A percentile compares a stretch with the other conserved stretches of the same genome.
Conservation (phyloP, 2,113 vertebrate genomes). For the Rhinichthys klamathensis region DNA sequence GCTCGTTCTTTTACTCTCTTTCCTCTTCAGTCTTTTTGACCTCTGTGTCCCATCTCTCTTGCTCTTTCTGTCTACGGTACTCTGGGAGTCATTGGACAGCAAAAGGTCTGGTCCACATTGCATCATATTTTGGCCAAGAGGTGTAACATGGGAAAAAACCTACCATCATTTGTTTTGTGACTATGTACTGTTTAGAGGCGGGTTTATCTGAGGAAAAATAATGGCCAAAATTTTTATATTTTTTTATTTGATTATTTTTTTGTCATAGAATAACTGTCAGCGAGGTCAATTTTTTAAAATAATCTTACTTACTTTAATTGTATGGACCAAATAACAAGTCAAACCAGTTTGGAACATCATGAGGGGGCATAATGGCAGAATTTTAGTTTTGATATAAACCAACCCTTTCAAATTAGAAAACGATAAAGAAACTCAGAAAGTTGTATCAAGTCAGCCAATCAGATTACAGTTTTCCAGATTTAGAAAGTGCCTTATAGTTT, state of each 20-base stretch:
- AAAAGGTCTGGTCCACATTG: neutral
- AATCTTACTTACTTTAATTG: neutral
- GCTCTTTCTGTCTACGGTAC: neutral
- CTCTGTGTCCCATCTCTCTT: slow-evolving; percentile 2
- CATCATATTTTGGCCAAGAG: neutral
- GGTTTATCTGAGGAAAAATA: neutral
- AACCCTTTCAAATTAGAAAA: too few relatives aligned
- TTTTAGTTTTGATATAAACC: neutral
- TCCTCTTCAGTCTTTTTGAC: slow-evolving; percentile 5
- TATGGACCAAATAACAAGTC: neutral
- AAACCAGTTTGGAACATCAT: neutral
- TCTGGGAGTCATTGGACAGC: neutral
- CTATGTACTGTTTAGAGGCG: neutral
- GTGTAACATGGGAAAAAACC: neutral
- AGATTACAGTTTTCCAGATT: neutral
- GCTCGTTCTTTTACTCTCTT: slow-evolving; percentile 15
- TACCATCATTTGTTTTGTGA: neutral
- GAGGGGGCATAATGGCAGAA: neutral
- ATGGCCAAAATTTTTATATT: neutral
- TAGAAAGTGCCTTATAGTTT: neutral
- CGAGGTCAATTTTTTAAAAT: neutral
- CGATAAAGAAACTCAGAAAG: neutral
- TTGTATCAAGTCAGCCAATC: neutral
- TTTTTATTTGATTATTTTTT: too few relatives aligned
- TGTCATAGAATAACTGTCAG: neutral